These are phyloP conservation scores for Tortrix viridana DNA, from an alignment of 2,888 invertebrate species.

Conservation along the genomic window DNA sequence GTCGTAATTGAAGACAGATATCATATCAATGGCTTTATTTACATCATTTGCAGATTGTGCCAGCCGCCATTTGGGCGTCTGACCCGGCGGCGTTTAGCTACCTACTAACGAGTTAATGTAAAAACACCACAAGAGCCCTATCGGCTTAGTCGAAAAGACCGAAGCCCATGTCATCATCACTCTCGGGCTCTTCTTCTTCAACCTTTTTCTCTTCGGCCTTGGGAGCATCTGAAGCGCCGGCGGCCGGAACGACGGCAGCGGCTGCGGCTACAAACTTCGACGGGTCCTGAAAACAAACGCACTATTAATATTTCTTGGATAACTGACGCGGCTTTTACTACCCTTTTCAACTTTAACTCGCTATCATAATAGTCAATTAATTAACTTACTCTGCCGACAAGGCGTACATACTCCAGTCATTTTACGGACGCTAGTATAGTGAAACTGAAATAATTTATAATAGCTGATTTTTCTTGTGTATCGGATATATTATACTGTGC, in stretches of 20 bases:
- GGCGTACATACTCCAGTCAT: too few relatives aligned
- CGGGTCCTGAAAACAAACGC: constrained; percentile 88
- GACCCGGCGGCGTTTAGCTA: constrained; percentile 71
- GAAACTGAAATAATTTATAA: too few relatives aligned
- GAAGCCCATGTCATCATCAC: constrained; percentile 99
- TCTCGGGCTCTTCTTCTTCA: constrained; percentile 91
- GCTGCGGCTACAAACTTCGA: constrained; percentile 92
- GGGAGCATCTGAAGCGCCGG: constrained; percentile 85
- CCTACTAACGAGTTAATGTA: constrained; percentile 49
- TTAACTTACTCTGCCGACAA: too few relatives aligned
- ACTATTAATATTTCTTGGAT: neutral
- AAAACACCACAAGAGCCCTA: constrained; percentile 44
- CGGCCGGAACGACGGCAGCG: constrained; percentile 86
- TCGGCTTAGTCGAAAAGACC: constrained; percentile 92
- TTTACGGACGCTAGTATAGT: too few relatives aligned
- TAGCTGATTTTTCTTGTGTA: too few relatives aligned
- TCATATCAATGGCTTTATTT: constrained; percentile 35
- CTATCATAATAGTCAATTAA: too few relatives aligned
- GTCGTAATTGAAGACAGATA: constrained; percentile 7
- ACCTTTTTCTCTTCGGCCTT: constrained; percentile 90
- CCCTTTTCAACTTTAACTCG: too few relatives aligned
- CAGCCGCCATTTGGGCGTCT: constrained; percentile 78
- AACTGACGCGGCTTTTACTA: neutral
- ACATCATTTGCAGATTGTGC: constrained; percentile 39
- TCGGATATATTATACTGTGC: too few relatives aligned